phyloP scores from a whole-genome alignment of 1,140 invertebrate species.

The Drosophila arizonae region DNA sequence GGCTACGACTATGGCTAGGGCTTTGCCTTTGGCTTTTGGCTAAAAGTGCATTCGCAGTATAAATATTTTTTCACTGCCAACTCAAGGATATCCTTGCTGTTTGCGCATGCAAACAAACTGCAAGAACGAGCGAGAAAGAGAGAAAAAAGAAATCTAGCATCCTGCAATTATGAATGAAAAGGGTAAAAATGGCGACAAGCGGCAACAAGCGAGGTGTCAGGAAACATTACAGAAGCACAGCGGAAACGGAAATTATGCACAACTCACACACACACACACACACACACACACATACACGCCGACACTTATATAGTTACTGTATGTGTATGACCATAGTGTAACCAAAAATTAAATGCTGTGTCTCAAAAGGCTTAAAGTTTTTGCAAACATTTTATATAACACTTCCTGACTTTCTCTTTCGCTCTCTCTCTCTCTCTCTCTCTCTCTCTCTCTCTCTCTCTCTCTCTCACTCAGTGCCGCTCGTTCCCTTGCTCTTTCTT shows the following conservation, averaged over 20 bases:
- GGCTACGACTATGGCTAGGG: background rate
- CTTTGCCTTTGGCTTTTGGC: slow-evolving; percentile 6
- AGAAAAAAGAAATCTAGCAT: slow-evolving; percentile 51
- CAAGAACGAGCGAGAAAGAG: background rate
- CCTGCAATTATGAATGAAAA: slow-evolving; percentile 75
- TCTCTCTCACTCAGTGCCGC: background rate
- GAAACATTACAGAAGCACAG: slow-evolving; percentile 48
- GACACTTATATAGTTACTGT: background rate
- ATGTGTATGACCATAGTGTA: slow-evolving; percentile 20
- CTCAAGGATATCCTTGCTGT: slow-evolving; percentile 78
- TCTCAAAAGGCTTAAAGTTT: slow-evolving; percentile 46
- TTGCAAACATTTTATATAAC: slow-evolving; percentile 48
- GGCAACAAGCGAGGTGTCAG: slow-evolving; percentile 45
- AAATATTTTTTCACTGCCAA: slow-evolving; percentile 77
- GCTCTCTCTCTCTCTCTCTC: background rate
- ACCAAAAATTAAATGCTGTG: slow-evolving; percentile 47
- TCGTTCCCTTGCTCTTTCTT: slow-evolving; percentile 1
- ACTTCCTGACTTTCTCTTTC: slow-evolving; percentile 20
- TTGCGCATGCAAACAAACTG: slow-evolving; percentile 44
- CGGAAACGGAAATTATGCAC: slow-evolving; percentile 51
- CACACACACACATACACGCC: slow-evolving; percentile 19
- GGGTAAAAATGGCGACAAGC: slow-evolving; percentile 38
- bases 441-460: background rate
- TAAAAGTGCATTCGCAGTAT: slow-evolving; percentile 27
- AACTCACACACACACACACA: slow-evolving; percentile 28